A percentile compares a stretch with the other conserved stretches of the same genome.
phyloP scores from a whole-genome alignment of 64 coral and sea anemone species.

The Pocillopora verrucosa region DNA sequence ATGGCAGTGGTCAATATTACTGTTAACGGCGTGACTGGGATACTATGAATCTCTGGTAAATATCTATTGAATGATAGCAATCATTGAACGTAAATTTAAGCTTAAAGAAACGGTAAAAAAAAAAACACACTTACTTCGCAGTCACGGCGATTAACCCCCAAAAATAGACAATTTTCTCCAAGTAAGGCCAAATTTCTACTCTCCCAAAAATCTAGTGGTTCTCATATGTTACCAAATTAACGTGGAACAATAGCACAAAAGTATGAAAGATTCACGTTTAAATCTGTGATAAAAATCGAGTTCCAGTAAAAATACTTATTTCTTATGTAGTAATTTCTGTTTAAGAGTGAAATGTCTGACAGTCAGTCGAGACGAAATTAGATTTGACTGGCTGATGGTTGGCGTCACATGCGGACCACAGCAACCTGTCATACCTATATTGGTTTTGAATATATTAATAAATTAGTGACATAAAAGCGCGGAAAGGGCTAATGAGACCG shows the following conservation, averaged over 20 bases:
- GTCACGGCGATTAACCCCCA: no score
- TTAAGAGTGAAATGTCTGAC: not conserved
- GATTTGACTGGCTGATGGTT: not conserved
- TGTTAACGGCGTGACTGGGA: not conserved
- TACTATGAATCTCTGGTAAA: not conserved
- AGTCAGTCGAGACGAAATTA: not conserved
- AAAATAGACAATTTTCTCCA: no score
- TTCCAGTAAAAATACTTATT: not conserved
- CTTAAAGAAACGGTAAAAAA: not conserved
- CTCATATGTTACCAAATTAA: no score
- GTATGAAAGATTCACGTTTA: no score
- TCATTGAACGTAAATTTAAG: not conserved
- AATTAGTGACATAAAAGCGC: conserved; percentile 30
- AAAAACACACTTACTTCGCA: no score
- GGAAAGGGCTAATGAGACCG: not conserved
- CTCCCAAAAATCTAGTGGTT: no score
- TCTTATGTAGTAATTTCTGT: not conserved
- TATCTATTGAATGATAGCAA: not conserved
- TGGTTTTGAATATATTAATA: conserved; percentile 26
- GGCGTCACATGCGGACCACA: conserved; percentile 9
- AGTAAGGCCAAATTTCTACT: no score
- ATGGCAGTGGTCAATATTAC: not conserved
- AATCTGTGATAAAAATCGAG: not conserved
- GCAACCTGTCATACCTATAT: conserved; percentile 34
- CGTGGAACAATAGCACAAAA: no score